Evolutionary conservation across 2,113 vertebrate genomes (phyloP), one percentile per base, ranked within the genome.

Genomic region (Microcebus griseorufus): DNA sequence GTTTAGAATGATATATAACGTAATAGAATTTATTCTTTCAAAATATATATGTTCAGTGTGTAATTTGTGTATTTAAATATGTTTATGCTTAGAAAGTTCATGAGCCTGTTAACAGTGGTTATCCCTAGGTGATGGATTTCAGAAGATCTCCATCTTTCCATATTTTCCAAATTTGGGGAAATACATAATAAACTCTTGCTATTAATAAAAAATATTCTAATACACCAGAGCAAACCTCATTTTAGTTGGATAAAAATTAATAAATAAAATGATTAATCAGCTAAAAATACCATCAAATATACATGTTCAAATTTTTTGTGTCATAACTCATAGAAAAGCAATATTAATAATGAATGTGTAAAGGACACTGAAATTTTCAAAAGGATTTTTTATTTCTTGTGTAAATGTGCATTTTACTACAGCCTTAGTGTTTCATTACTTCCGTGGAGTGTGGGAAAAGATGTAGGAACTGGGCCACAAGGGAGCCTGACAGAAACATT

Each of bases 381-480:
- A 90, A 81, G 22, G 12, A n/a, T 84, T 97, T 84, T 90, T 39
- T 39, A 39, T 76, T 92, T 9, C 32, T 73, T 34, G n/a, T 58
- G 86, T 89, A 78, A 80, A 75, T 60, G 27, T 88, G 69, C 34
- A 34, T 37, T 94, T 79, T 69, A 6, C 79, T 62, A 88, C 81
- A 65, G 42, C 75, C 37, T 62, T 82, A 42, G 32, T 9, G n/a
- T 87, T 94, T 96, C 42, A 18, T 67, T 80, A 51, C 76, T 87
- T 90, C 37, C 0, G 0, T 27, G 45, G 88, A 91, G 34, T 88
- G 48, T 97, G 95, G 81, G 94, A 95, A 97, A 97, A 88, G 94
- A 93, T 86, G n/a, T 48, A 25, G 67, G 70, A 85, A 45, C 27
- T 42, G 65, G 81, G 62, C 39, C 82, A 69, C 45, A 32, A 62